Conservation (phyloP, 2,113 vertebrate species). For the Pimephales promelas region DNA sequence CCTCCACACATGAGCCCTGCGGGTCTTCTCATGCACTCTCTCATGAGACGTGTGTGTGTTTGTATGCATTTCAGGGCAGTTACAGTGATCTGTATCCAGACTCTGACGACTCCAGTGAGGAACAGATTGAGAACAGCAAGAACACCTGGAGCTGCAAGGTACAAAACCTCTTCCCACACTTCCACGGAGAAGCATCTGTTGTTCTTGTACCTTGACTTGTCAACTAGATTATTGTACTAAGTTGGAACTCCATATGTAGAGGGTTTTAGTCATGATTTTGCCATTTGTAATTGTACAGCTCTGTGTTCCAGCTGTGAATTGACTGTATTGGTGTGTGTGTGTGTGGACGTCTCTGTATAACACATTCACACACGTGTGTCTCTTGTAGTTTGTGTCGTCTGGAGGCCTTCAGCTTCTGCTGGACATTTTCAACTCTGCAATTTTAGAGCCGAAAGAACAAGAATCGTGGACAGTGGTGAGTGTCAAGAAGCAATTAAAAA, state of each 20-base stretch:
- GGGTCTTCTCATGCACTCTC: too few species aligned
- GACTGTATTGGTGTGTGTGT: background rate
- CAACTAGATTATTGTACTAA: background rate
- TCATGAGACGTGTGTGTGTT: background rate
- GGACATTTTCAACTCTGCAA: slow-evolving; percentile 97
- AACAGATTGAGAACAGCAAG: slow-evolving; percentile 99
- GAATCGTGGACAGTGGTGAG: slow-evolving; percentile 98
- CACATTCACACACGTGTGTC: background rate
- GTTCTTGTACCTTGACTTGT: background rate
- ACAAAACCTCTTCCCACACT: background rate
- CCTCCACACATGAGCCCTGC: background rate
- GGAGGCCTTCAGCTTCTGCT: slow-evolving; percentile 94
- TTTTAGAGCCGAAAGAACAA: slow-evolving; percentile 94
- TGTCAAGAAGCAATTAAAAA: slow-evolving; percentile 5
- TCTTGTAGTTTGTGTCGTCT: slow-evolving; percentile 91
- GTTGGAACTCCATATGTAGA: background rate
- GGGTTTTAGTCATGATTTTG: background rate
- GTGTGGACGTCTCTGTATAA: background rate
- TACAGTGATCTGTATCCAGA: slow-evolving; percentile 98
- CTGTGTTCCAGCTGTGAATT: background rate
- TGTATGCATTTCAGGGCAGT: slow-evolving; percentile 83
- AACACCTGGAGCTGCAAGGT: slow-evolving; percentile 99
- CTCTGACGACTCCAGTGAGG: slow-evolving; percentile 97
- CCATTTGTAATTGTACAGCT: background rate
- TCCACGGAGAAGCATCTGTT: background rate